phyloP scores from a whole-genome alignment of 2,113 vertebrate genomes.

The Salvelinus alpinus region DNA sequence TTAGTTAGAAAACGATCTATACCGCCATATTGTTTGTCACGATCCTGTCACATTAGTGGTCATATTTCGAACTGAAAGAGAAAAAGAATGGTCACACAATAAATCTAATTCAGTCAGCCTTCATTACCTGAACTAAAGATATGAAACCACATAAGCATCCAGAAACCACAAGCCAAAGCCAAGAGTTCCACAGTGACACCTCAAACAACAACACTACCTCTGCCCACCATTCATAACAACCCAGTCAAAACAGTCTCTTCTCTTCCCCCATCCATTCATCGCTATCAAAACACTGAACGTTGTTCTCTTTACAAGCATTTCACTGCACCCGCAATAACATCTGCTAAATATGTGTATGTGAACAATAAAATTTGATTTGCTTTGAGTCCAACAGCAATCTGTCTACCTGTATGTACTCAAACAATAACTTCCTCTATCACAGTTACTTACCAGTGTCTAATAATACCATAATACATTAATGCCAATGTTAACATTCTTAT shows the following conservation, averaged over 20 bases:
- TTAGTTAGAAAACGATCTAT: neutral
- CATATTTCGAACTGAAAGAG: neutral
- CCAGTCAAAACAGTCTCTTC: neutral
- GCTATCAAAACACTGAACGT: neutral
- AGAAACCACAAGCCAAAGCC: neutral
- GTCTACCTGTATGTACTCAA: neutral
- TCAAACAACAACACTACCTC: neutral
- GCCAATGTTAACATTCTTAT: conserved; percentile 19
- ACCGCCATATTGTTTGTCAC: neutral
- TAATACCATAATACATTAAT: conserved; percentile 9
- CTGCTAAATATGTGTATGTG: too few species aligned
- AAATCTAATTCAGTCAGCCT: neutral
- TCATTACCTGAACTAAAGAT: neutral
- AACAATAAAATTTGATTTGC: neutral
- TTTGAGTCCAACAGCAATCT: neutral
- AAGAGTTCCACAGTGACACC: neutral
- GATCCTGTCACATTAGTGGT: neutral
- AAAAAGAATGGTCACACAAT: neutral
- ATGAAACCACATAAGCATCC: neutral
- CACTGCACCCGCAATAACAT: too few species aligned
- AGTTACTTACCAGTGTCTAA: neutral
- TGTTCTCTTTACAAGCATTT: too few species aligned
- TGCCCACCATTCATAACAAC: neutral
- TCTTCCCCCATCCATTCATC: neutral
- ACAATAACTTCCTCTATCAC: neutral